A percentile compares a stretch with the other conserved stretches of the same genome.
These are phyloP conservation scores for Heliothis peltigera DNA, from an alignment of 2,888 invertebrate species.

Conservation along the genomic window DNA sequence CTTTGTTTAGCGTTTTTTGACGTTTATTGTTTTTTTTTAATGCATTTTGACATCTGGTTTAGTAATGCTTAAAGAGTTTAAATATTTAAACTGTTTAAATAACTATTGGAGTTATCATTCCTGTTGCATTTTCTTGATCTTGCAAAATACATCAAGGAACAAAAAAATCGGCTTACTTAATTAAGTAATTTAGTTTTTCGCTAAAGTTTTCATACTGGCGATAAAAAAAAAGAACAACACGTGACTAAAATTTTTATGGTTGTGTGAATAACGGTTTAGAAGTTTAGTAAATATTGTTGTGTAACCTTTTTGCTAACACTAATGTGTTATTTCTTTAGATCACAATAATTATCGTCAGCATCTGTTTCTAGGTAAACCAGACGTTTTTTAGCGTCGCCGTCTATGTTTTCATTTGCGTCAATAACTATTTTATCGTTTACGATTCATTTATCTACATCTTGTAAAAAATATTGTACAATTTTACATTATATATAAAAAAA, in stretches of 20 bases:
- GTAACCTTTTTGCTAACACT: constrained; percentile 1
- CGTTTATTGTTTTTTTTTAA: no score
- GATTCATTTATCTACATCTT: no score
- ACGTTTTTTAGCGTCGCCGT: neutral
- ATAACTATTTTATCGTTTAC: constrained; percentile 11
- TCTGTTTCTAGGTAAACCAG: constrained; percentile 1
- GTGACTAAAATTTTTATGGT: neutral
- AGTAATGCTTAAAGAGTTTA: no score
- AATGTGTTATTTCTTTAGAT: constrained; percentile 20
- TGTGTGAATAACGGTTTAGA: neutral
- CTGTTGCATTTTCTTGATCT: neutral
- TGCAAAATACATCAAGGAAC: neutral
- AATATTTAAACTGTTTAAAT: no score
- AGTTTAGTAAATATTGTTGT: neutral
- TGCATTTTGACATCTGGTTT: no score
- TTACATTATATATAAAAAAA: no score
- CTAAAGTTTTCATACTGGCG: neutral
- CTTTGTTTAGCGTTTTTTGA: no score
- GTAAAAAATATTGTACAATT: no score
- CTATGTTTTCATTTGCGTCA: constrained; percentile 18
- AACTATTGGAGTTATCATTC: no score
- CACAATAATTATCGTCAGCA: constrained; percentile 13
- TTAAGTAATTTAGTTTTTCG: neutral
- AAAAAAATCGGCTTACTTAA: neutral
- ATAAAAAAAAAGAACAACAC: constrained; percentile 6